phyloP scores from a whole-genome alignment of 2,888 invertebrate genomes.

The Eremobia ochroleuca region DNA sequence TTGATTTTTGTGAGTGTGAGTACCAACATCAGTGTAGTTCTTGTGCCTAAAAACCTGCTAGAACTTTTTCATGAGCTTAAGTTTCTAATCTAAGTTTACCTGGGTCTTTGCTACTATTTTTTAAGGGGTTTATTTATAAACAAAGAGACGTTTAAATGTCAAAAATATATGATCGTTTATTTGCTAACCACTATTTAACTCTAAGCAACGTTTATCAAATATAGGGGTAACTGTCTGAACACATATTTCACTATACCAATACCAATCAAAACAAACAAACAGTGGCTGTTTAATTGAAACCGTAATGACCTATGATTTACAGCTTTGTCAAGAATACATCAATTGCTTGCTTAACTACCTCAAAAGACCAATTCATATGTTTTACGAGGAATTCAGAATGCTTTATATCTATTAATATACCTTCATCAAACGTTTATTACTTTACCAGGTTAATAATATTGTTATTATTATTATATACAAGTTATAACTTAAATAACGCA shows the following conservation, averaged over 20 bases:
- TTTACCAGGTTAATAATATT: constrained; percentile 12
- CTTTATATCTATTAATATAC: constrained; percentile 30
- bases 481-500: no score
- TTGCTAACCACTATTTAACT: no score
- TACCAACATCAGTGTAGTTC: background rate
- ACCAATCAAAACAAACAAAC: constrained; percentile 36
- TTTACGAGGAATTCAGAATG: constrained; percentile 43
- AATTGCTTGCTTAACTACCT: constrained; percentile 38
- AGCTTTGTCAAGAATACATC: constrained; percentile 48
- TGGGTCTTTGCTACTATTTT: background rate
- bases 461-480: background rate
- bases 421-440: constrained; percentile 43
- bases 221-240: no score
- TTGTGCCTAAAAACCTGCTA: background rate
- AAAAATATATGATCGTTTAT: no score
- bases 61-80: background rate
- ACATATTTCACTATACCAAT: no score
- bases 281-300: constrained; percentile 29
- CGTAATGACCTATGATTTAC: constrained; percentile 45
- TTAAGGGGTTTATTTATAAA: no score
- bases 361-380: constrained; percentile 31
- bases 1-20: constrained; percentile 16
- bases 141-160: no score
- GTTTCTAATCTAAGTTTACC: background rate
- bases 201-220: no score